Percentiles rank a stretch among this genome's conserved stretches.
Evolutionary conservation across 2,888 invertebrate species (phyloP).

Genomic region (Abrostola tripartita): DNA sequence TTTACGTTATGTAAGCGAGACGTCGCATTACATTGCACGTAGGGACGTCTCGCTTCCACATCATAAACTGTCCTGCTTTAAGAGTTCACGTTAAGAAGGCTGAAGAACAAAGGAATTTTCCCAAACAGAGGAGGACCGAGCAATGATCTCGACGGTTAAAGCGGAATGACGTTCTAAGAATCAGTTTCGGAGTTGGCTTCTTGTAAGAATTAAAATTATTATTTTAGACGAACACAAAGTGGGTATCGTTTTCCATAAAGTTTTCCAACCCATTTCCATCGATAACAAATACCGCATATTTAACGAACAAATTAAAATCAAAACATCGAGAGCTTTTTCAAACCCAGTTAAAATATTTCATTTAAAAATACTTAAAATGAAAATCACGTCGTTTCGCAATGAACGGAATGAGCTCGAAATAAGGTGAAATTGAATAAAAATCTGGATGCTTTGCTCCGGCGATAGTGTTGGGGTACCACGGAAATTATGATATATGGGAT

Average conservation of each 20-base stretch:
- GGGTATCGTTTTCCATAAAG: neutral
- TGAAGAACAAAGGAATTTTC: too few relatives aligned
- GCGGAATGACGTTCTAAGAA: too few relatives aligned
- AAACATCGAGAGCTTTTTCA: slow-evolving; percentile 12
- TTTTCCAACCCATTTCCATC: neutral
- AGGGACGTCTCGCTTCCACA: too few relatives aligned
- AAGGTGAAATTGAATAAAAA: slow-evolving; percentile 58
- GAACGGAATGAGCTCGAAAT: slow-evolving; percentile 52
- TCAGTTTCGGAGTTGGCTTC: too few relatives aligned
- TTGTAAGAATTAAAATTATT: too few relatives aligned
- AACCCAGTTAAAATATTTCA: slow-evolving; percentile 39
- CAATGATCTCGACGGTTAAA: too few relatives aligned
- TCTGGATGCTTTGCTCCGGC: slow-evolving; percentile 30
- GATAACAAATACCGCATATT: neutral
- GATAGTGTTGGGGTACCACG: slow-evolving; percentile 21
- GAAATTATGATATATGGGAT: slow-evolving; percentile 23
- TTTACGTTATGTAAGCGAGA: too few relatives aligned
- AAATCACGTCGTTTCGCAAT: slow-evolving; percentile 48
- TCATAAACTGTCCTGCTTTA: too few relatives aligned
- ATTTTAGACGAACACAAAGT: too few relatives aligned
- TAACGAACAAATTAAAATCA: neutral
- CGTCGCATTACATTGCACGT: too few relatives aligned
- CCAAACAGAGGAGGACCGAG: too few relatives aligned
- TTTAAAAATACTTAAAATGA: slow-evolving; percentile 40
- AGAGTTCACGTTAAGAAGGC: too few relatives aligned